Conservation (phyloP, 2,797 vertebrate genomes). For the Tarsius wallacei region DNA sequence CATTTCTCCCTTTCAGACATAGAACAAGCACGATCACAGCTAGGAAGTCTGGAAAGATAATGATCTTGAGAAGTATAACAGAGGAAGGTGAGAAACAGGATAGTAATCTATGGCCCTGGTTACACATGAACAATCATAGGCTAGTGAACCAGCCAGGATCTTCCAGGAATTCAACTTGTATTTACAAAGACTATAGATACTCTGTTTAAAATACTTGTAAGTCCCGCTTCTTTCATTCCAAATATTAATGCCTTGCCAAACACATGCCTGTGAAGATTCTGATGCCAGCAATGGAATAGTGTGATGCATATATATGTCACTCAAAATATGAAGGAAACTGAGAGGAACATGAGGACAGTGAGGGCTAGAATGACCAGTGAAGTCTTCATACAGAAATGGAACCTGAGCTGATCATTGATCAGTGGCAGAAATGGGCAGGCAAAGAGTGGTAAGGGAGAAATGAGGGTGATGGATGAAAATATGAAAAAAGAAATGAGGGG, state of each 20-base stretch:
- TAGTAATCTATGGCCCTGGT: not conserved
- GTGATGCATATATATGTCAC: not conserved
- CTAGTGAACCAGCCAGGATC: not conserved
- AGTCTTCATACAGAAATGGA: not conserved
- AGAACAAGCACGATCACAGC: not conserved
- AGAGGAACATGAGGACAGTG: not conserved
- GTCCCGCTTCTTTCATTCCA: not conserved
- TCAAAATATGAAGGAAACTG: not conserved
- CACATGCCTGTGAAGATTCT: not conserved
- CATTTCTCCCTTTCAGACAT: not conserved
- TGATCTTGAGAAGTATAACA: not conserved
- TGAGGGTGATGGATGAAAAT: not conserved
- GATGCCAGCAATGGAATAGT: not conserved
- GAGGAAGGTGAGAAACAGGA: not conserved
- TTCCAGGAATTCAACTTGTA: not conserved
- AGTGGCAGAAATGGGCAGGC: not conserved
- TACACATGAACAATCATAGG: not conserved
- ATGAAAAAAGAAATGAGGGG: accelerated
- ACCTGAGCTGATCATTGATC: not conserved
- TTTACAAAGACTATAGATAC: not conserved
- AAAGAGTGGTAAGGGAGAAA: not conserved
- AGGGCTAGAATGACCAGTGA: not conserved
- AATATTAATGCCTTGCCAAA: not conserved
- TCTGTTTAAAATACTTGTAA: not conserved
- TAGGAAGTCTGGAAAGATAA: not conserved